phyloP scores from a whole-genome alignment of 1,140 invertebrate genomes.

The Rhagoletis zephyria region DNA sequence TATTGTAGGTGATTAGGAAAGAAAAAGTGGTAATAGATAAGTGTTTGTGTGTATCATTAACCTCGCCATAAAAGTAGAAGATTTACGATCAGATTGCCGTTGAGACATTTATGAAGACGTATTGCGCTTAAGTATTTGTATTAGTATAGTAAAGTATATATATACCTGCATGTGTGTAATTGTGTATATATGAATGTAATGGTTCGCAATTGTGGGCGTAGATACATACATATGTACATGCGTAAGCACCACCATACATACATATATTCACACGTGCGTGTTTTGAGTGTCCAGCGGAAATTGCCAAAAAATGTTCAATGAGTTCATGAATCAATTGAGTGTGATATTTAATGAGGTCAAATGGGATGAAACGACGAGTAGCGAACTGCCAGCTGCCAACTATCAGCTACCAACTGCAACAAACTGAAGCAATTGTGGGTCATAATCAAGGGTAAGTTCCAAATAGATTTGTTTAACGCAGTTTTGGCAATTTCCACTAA shows the following conservation, averaged over 20 bases:
- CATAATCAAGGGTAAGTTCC: neutral
- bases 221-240: too few species aligned
- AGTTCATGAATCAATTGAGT: constrained; percentile 47
- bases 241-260: neutral
- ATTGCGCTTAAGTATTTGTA: neutral
- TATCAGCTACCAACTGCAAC: constrained; percentile 6
- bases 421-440: neutral
- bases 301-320: constrained; percentile 14
- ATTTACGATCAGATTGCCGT: constrained; percentile 23
- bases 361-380: neutral
- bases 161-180: neutral
- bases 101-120: constrained; percentile 37
- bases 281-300: constrained; percentile 12
- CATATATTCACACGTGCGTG: neutral
- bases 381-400: neutral
- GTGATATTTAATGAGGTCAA: constrained; percentile 42
- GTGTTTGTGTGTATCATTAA: neutral
- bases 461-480: neutral
- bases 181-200: too few species aligned
- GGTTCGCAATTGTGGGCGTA: too few species aligned
- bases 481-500: neutral
- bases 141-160: neutral
- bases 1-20: neutral
- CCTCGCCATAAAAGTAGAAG: constrained; percentile 26
- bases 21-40: neutral